Base-by-base conservation (phyloP, 2,888 invertebrate species). In the Rhaphigaster nebulosa region DNA sequence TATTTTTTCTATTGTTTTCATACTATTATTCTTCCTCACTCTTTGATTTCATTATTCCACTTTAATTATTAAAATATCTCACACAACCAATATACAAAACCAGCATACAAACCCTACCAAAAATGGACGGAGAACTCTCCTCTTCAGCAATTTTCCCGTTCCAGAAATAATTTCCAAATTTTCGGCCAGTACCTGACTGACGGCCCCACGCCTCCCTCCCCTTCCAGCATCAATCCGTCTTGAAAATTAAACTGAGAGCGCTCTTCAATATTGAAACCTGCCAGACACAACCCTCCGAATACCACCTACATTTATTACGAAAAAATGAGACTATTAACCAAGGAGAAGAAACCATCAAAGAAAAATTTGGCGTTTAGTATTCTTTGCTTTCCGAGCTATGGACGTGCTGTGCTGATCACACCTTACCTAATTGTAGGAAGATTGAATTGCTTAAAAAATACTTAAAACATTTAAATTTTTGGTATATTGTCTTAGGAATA, bases 241-340 rank as follows among this genome's bases (percentile, higher is more conserved):
- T 38, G 38, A 76, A 76, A 76, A 76, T 76, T 76, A 76, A 76
- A 34, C 23, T 34, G 20, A 8, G 70, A 38, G 38, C 70, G 1
- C 70, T 38, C 70, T 76, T 20, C 70, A 38, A 38, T 76, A 76
- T 76, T 76, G 70, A 76, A 76, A 76, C 1, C 70, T 76, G 70
- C 70, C 70, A 34, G 34, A 2, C 38, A 76, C 70, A 76, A 23
- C 12, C 29, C 23, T 76, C 70, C 34, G 20, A 38, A 38, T 20
- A 76, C 38, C 38, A 38, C 23, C 6, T 0, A 70, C 18, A 34
- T 6, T 20, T 23, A 76, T 76, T 76, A 23, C 18, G 20, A 76
- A 76, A 76, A 76, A 15, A 65, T 34, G 29, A 34, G 4, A 18
- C 5, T 38, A 38, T 76, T 10, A 38, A 38, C 4, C 6, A 20